A percentile compares a stretch with the other conserved stretches of the same genome.
Evolutionary conservation across 2,797 vertebrate genomes (phyloP).

Genomic region (Synaphobranchus kaupii): DNA sequence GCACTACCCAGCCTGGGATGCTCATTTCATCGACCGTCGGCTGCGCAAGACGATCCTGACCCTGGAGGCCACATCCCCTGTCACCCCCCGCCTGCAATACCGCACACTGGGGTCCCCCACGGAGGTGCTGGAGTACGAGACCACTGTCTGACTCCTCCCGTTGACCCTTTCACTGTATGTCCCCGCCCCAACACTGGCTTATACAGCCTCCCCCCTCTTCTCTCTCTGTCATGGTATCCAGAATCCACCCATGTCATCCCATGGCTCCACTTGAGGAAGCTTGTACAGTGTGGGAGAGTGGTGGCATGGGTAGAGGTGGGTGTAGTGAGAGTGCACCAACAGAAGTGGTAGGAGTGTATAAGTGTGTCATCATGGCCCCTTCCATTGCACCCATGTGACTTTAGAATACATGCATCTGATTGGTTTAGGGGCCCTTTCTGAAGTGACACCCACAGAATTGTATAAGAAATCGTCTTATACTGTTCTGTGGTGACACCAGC

Average conservation of each 20-base stretch:
- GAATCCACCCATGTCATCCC: too few relatives aligned
- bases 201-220: conserved; percentile 6
- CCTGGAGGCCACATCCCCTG: conserved; percentile 86
- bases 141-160: conserved; percentile 80
- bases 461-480: background rate
- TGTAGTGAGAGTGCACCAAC: background rate
- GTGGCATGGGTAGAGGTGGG: conserved; percentile 17
- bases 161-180: background rate
- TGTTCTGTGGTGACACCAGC: background rate
- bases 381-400: background rate
- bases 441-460: background rate
- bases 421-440: background rate
- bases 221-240: background rate
- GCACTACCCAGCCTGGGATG: conserved; percentile 96
- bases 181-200: conserved; percentile 36
- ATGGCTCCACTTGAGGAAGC: too few relatives aligned
- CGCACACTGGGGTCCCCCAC: conserved; percentile 83
- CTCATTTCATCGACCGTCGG: conserved; percentile 94
- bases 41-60: conserved; percentile 93
- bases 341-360: background rate
- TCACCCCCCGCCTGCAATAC: conserved; percentile 89
- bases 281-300: background rate
- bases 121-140: conserved; percentile 96
- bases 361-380: background rate
- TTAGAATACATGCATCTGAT: background rate